phyloP scores from a whole-genome alignment of 2,888 invertebrate genomes.

The Abrostola tripartita region DNA sequence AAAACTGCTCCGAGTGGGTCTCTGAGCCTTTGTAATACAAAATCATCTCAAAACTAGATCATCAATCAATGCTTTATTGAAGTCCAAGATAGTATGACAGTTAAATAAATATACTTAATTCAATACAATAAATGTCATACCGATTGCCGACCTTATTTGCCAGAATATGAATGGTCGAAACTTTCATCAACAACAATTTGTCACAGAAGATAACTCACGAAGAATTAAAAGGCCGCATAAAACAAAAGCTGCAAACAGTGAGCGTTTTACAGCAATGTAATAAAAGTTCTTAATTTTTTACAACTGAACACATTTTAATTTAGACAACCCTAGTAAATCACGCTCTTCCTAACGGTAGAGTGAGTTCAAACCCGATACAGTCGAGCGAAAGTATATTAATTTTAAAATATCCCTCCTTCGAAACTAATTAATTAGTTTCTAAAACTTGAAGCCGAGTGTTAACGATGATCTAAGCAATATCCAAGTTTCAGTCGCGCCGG shows the following conservation, averaged over 20 bases:
- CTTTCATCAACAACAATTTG: slow-evolving; percentile 24
- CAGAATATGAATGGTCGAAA: slow-evolving; percentile 10
- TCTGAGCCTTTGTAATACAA: too few relatives aligned
- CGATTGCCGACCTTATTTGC: slow-evolving; percentile 1
- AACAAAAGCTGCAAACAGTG: slow-evolving; percentile 24
- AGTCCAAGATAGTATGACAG: too few relatives aligned
- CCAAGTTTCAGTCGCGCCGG: slow-evolving; percentile 60
- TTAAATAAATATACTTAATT: too few relatives aligned
- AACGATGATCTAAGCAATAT: slow-evolving; percentile 77
- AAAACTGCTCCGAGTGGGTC: too few relatives aligned
- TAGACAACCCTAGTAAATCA: slow-evolving; percentile 56
- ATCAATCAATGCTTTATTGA: too few relatives aligned
- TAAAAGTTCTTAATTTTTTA: slow-evolving; percentile 23
- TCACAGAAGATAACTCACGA: slow-evolving; percentile 26
- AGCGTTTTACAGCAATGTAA: slow-evolving; percentile 18
- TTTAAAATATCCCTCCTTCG: slow-evolving; percentile 66
- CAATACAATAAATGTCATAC: too few relatives aligned
- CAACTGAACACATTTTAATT: slow-evolving; percentile 38
- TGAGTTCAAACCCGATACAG: slow-evolving; percentile 55
- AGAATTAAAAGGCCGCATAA: slow-evolving; percentile 31
- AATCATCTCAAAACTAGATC: too few relatives aligned
- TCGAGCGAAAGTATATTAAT: slow-evolving; percentile 66
- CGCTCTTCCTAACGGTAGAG: slow-evolving; percentile 55
- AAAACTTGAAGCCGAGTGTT: slow-evolving; percentile 70
- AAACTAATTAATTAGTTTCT: slow-evolving; percentile 76